Percentiles rank a stretch among this genome's conserved stretches.
These are phyloP conservation scores for Physocephala rufipes DNA, from an alignment of 2,888 invertebrate species.

Conservation along the genomic window DNA sequence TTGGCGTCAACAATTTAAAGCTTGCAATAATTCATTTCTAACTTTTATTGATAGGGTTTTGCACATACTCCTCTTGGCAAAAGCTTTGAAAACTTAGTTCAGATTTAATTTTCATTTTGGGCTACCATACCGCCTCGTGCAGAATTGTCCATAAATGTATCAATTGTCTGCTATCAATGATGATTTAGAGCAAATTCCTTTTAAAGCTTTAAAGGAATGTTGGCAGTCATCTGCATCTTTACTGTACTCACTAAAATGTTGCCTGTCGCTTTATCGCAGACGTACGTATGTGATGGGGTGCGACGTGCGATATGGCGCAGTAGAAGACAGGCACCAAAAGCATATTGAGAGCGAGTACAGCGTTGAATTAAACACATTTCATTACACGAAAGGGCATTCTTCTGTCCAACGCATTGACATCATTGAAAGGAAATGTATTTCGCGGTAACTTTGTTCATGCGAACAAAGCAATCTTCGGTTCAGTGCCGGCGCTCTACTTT, in stretches of 20 bases:
- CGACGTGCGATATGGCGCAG: too few species aligned
- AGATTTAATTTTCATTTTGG: background rate
- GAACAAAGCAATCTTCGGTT: conserved; percentile 22
- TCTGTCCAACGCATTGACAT: conserved; percentile 52
- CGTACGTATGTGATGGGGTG: background rate
- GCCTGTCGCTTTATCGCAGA: conserved; percentile 18
- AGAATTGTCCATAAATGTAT: too few species aligned
- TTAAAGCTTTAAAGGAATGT: background rate
- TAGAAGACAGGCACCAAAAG: conserved; percentile 28
- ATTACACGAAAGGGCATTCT: conserved; percentile 63
- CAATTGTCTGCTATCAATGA: too few species aligned
- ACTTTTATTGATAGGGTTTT: background rate
- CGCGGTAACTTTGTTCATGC: conserved; percentile 18
- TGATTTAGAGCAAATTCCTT: background rate
- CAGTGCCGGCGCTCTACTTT: conserved; percentile 5
- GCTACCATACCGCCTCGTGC: background rate
- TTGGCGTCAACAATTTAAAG: background rate
- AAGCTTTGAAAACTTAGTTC: background rate
- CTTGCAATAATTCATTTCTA: background rate
- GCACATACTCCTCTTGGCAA: background rate
- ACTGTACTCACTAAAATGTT: too few species aligned
- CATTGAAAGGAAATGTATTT: conserved; percentile 37
- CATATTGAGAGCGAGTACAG: conserved; percentile 17
- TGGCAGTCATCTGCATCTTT: background rate
- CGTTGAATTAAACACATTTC: conserved; percentile 25